A percentile compares a stretch with the other conserved stretches of the same genome.
Evolutionary conservation across 2,888 invertebrate species (phyloP).

Genomic region (Alentia gelatinosa): DNA sequence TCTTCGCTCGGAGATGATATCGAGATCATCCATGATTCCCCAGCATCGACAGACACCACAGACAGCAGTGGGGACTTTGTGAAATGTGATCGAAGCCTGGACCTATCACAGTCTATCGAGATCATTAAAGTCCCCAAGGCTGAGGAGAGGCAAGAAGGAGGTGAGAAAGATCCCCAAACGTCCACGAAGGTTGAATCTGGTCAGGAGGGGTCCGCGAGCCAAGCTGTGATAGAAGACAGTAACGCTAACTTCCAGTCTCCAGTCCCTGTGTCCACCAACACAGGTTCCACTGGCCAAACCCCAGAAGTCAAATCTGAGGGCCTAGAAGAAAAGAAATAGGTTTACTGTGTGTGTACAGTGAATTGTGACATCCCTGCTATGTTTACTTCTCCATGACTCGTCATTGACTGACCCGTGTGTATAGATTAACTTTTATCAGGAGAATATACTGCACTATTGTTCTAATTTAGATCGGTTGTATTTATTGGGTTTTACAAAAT

Average conservation of each 20-base stretch:
- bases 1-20: conserved; percentile 9
- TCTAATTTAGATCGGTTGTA: no score
- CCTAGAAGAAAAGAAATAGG: background rate
- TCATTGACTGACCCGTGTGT: no score
- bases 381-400: no score
- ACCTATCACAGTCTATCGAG: conserved; percentile 33
- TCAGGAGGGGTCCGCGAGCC: background rate
- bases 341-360: background rate
- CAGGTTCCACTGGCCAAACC: background rate
- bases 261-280: background rate
- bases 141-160: background rate
- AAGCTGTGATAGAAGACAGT: background rate
- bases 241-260: conserved; percentile 22
- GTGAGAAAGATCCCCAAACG: background rate
- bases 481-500: no score
- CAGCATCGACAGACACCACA: background rate
- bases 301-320: background rate
- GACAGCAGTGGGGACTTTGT: conserved; percentile 32
- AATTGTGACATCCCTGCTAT: no score
- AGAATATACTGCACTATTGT: no score
- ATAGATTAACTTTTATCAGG: no score
- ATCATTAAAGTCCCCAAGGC: background rate
- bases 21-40: background rate
- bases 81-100: background rate
- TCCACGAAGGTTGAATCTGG: background rate